Evolutionary conservation across 2,113 vertebrate genomes (phyloP).

Genomic region (Beaufortia kweichowensis): DNA sequence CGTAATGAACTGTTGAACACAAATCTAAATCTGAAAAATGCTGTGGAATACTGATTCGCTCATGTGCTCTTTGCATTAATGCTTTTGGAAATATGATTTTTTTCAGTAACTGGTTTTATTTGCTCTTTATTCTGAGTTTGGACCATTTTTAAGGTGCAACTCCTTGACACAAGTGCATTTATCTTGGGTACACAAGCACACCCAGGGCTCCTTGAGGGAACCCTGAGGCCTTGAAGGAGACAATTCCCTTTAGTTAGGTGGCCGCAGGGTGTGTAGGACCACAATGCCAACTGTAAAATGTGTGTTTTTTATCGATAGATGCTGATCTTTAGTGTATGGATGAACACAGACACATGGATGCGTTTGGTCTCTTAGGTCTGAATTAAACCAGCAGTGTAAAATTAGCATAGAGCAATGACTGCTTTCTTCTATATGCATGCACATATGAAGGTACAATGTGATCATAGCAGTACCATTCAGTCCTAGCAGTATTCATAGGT

Average conservation of each 20-base stretch:
- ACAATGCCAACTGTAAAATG: constrained; percentile 31
- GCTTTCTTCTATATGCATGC: too few species aligned
- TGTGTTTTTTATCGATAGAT: not conserved
- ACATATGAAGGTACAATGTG: too few species aligned
- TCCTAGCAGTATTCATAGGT: too few species aligned
- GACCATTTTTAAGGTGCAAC: constrained; percentile 62
- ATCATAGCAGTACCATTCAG: too few species aligned
- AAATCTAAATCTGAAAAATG: not conserved
- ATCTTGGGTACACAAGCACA: constrained; percentile 66
- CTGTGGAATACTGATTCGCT: not conserved
- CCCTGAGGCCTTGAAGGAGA: constrained; percentile 65
- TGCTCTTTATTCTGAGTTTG: constrained; percentile 32
- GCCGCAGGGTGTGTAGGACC: constrained; percentile 46
- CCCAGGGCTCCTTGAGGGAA: constrained; percentile 70
- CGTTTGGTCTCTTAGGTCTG: not conserved
- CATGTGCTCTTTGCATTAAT: not conserved
- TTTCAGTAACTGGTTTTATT: too few species aligned
- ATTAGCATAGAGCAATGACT: not conserved
- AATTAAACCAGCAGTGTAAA: not conserved
- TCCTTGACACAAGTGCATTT: constrained; percentile 62
- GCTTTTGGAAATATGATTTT: too few species aligned
- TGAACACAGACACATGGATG: not conserved
- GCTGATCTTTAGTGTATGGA: not conserved
- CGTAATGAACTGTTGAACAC: constrained; percentile 3
- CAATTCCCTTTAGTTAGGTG: constrained; percentile 57